Evolutionary conservation across 2,888 invertebrate species (phyloP).

Genomic region (Cosmorhoe ocellata): DNA sequence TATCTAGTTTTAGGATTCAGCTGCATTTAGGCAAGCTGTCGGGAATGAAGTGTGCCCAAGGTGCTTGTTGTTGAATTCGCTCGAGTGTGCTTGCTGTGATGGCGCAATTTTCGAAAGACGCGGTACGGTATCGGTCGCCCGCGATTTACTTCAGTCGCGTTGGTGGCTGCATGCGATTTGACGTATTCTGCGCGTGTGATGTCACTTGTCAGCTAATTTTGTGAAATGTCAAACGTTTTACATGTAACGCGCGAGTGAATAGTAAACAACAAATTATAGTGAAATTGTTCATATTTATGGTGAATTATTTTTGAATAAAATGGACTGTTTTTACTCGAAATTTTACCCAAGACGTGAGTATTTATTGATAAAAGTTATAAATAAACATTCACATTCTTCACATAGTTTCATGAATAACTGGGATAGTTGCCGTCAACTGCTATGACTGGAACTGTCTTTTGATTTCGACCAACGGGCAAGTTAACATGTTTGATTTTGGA

Average conservation of each 20-base stretch:
- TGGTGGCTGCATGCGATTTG: slow-evolving; percentile 82
- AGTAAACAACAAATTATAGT: slow-evolving; percentile 78
- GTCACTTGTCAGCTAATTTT: slow-evolving; percentile 80
- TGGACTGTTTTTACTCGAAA: slow-evolving; percentile 83
- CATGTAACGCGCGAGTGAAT: slow-evolving; percentile 76
- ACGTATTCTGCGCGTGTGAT: slow-evolving; percentile 81
- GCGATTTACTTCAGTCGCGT: slow-evolving; percentile 84
- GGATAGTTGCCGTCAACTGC: slow-evolving; percentile 35
- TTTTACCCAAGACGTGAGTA: slow-evolving; percentile 82
- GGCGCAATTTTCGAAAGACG: slow-evolving; percentile 84
- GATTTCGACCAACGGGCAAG: not conserved
- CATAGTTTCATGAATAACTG: slow-evolving; percentile 65
- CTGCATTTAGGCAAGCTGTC: slow-evolving; percentile 70
- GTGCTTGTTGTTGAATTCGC: slow-evolving; percentile 81
- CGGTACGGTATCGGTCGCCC: slow-evolving; percentile 82
- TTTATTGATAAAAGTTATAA: slow-evolving; percentile 60
- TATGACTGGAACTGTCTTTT: not conserved
- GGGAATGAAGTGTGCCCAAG: slow-evolving; percentile 80
- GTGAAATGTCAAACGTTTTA: slow-evolving; percentile 80
- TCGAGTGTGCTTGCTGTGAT: slow-evolving; percentile 80
- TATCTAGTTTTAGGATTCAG: slow-evolving; percentile 76
- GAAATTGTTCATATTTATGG: slow-evolving; percentile 69
- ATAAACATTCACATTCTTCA: slow-evolving; percentile 75
- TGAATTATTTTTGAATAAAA: slow-evolving; percentile 61
- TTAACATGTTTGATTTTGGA: not conserved